A percentile compares a stretch with the other conserved stretches of the same genome.
These are phyloP conservation scores for Porites cylindrica DNA, from an alignment of 92 coral and sea anemone species.

Conservation along the genomic window DNA sequence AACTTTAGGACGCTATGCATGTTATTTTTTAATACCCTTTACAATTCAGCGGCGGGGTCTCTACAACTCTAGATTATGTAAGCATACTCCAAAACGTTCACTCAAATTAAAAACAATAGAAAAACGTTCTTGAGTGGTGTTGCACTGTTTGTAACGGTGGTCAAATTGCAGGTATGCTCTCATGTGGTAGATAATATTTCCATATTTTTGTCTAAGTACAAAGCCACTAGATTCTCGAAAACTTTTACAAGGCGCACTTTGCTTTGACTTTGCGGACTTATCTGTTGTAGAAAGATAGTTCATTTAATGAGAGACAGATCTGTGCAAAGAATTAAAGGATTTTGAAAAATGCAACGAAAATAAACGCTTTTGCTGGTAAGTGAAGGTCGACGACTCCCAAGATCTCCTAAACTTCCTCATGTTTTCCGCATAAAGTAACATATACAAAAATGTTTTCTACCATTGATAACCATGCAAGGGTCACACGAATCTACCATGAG, in stretches of 20 bases:
- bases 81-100: no score
- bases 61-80: no score
- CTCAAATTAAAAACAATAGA: no score
- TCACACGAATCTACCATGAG: neutral
- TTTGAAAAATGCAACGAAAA: slow-evolving; percentile 15
- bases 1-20: no score
- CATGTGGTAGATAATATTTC: neutral
- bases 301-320: slow-evolving; percentile 7
- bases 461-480: neutral
- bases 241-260: no score
- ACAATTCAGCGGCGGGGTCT: no score
- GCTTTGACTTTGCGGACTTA: neutral
- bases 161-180: neutral
- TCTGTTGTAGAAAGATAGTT: slow-evolving; percentile 17
- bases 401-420: neutral
- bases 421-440: neutral
- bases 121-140: no score
- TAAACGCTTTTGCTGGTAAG: neutral
- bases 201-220: neutral
- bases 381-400: neutral
- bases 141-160: no score
- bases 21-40: no score
- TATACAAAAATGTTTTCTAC: neutral
- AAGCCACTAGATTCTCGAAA: neutral
- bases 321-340: slow-evolving; percentile 10